phyloP scores from a whole-genome alignment of 2,113 vertebrate species.

The Aramus guarauna region DNA sequence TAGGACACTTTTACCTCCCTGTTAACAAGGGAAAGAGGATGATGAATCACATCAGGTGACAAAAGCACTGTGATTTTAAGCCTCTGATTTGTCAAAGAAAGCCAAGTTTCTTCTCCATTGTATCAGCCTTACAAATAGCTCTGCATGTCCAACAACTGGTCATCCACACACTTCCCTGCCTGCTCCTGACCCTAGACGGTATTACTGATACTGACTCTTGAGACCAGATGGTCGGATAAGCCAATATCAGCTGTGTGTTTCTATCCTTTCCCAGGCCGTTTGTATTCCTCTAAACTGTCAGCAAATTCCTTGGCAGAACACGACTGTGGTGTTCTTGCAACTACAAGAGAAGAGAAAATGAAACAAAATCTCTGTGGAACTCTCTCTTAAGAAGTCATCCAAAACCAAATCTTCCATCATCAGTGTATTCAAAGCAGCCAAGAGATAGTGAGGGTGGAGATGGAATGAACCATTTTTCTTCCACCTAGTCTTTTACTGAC shows the following conservation, averaged over 20 bases:
- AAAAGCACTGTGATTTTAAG: neutral
- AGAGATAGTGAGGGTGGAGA: neutral
- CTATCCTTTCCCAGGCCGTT: neutral
- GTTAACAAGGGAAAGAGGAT: neutral
- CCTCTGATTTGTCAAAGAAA: neutral
- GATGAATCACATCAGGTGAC: neutral
- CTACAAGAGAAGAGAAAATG: neutral
- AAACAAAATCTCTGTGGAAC: neutral
- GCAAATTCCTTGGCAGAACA: neutral
- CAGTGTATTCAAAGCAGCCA: neutral
- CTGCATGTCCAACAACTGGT: neutral
- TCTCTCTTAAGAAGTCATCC: neutral
- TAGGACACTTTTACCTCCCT: neutral
- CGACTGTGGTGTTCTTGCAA: neutral
- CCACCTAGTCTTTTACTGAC: neutral
- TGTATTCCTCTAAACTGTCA: neutral
- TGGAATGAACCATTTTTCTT: neutral
- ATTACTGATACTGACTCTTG: neutral
- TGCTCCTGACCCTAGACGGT: neutral
- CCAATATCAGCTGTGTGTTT: neutral
- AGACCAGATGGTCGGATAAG: no score
- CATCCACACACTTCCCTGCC: neutral
- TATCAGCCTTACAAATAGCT: neutral
- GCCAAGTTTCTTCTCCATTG: neutral
- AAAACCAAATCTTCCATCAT: neutral